A percentile compares a stretch with the other conserved stretches of the same genome.
phyloP scores from a whole-genome alignment of 2,797 vertebrate species.

The Apodemus agrarius region DNA sequence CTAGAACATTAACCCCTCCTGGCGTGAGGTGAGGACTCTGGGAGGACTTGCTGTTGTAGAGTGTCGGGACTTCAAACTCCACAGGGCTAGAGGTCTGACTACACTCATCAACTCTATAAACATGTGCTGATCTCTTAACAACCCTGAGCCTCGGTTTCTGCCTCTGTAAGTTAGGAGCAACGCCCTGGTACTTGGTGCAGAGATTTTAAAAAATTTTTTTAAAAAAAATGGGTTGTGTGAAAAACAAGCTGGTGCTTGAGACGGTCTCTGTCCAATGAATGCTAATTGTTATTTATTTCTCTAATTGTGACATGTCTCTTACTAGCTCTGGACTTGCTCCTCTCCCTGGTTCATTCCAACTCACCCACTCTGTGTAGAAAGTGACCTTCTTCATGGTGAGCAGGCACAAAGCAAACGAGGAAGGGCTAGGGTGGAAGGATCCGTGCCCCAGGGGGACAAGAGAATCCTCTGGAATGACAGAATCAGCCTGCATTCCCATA shows the following conservation, averaged over 20 bases:
- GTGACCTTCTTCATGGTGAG: neutral
- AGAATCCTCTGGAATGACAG: too few relatives aligned
- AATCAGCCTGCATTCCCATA: neutral
- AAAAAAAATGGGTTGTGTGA: neutral
- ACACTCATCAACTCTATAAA: neutral
- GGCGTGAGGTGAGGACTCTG: neutral
- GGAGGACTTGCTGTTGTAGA: neutral
- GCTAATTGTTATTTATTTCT: neutral
- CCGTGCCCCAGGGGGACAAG: neutral
- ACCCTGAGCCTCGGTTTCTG: neutral
- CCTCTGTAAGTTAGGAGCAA: neutral
- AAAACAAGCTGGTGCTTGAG: neutral
- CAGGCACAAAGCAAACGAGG: neutral
- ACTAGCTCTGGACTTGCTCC: neutral
- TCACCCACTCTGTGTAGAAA: neutral
- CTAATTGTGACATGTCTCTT: neutral
- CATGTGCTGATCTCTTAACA: neutral
- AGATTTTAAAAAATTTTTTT: neutral
- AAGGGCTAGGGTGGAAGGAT: neutral
- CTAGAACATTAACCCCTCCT: neutral
- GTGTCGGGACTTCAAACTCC: neutral
- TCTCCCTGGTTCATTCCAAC: neutral
- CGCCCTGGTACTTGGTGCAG: neutral
- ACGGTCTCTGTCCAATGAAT: neutral
- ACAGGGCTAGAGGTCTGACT: neutral